Conservation (phyloP, 53 echinoderm and acorn worm species). For the Antedon mediterranea region DNA sequence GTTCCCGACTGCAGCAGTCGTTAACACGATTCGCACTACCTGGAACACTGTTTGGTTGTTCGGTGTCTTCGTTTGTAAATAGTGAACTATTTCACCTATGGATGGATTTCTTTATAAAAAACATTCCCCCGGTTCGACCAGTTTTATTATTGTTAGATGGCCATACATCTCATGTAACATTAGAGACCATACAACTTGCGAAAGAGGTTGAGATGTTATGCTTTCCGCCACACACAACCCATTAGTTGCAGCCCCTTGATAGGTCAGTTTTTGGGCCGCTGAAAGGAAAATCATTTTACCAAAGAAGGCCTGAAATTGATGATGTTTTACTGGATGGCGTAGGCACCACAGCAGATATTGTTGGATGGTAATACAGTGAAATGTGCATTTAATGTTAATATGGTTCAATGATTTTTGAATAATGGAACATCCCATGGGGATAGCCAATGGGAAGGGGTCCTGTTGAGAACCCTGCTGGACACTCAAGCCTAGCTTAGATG, state of each 20-base stretch:
- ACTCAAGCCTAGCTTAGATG: too few relatives aligned
- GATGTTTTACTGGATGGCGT: too few relatives aligned
- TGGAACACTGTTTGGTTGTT: slow-evolving; percentile 20
- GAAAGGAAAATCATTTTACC: too few relatives aligned
- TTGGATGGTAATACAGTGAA: too few relatives aligned
- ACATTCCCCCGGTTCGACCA: slow-evolving; percentile 11
- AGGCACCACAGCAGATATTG: too few relatives aligned
- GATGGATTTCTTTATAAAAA: slow-evolving; percentile 18
- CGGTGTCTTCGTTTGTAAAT: slow-evolving; percentile 11
- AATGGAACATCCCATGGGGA: too few relatives aligned
- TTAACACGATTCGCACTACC: slow-evolving; percentile 21
- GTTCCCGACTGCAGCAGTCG: slow-evolving; percentile 12
- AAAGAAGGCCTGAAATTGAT: too few relatives aligned
- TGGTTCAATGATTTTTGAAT: too few relatives aligned
- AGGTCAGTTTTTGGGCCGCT: slow-evolving; percentile 30
- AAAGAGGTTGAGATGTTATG: slow-evolving; percentile 20
- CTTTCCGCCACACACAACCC: slow-evolving; percentile 30
- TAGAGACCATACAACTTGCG: slow-evolving; percentile 14
- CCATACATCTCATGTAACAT: slow-evolving; percentile 13
- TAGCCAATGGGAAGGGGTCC: too few relatives aligned
- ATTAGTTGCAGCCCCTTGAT: slow-evolving; percentile 36
- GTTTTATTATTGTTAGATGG: slow-evolving; percentile 23
- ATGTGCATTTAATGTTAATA: too few relatives aligned
- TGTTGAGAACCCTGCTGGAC: too few relatives aligned
- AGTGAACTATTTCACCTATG: slow-evolving; percentile 21